These are phyloP conservation scores for Pseudomyrmex concolor DNA, from an alignment of 1,140 invertebrate genomes.

Conservation along the genomic window DNA sequence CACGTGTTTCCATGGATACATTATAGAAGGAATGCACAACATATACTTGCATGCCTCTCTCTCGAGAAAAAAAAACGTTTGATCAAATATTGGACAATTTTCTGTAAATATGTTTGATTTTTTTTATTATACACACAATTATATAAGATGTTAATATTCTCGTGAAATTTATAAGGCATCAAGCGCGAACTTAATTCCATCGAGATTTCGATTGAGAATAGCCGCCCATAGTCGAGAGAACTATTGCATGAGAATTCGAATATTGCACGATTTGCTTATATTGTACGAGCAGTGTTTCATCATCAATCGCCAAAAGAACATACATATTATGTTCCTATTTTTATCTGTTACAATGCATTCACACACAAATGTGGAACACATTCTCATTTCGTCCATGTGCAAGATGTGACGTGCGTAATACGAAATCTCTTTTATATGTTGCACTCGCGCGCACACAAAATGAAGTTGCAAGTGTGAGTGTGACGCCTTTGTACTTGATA, in stretches of 20 bases:
- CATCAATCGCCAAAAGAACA: not conserved
- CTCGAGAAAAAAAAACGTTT: constrained; percentile 12
- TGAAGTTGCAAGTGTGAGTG: constrained; percentile 40
- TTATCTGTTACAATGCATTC: constrained; percentile 24
- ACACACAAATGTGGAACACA: constrained; percentile 22
- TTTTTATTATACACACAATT: not conserved
- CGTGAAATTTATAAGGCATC: not conserved
- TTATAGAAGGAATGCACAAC: constrained; percentile 42
- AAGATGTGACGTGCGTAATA: constrained; percentile 67
- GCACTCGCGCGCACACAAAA: constrained; percentile 57
- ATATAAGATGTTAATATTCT: not conserved
- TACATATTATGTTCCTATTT: not conserved
- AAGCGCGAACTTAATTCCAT: constrained; percentile 6
- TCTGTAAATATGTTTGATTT: constrained; percentile 7
- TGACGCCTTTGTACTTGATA: constrained; percentile 51
- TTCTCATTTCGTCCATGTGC: constrained; percentile 54
- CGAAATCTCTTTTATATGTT: constrained; percentile 72
- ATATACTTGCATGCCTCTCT: constrained; percentile 22
- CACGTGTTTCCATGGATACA: constrained; percentile 37
- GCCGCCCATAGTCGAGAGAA: constrained; percentile 1
- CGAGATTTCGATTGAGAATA: constrained; percentile 23
- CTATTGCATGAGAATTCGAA: constrained; percentile 39
- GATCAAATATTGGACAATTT: not conserved
- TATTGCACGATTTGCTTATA: constrained; percentile 37
- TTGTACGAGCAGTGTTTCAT: constrained; percentile 51